phyloP scores from a whole-genome alignment of 1,140 invertebrate species.

The Drosophila tani region DNA sequence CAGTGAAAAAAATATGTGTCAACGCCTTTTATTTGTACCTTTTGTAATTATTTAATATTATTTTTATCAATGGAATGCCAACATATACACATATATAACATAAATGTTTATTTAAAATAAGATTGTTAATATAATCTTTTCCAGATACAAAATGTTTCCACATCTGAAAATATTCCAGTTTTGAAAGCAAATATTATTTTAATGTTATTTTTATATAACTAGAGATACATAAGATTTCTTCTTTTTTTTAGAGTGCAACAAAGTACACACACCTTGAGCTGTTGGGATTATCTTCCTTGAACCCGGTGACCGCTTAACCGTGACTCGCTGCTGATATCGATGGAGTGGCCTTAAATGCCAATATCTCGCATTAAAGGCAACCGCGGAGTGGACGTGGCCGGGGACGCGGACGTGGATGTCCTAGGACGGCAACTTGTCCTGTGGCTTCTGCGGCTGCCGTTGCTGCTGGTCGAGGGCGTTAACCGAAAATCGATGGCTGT shows the following conservation, averaged over 20 bases:
- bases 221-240: background rate
- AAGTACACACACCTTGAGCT: constrained; percentile 37
- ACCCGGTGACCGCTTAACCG: constrained; percentile 54
- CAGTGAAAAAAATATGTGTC: background rate
- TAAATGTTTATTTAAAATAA: too few species aligned
- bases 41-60: too few species aligned
- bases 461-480: constrained; percentile 55
- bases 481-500: constrained; percentile 80
- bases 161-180: too few species aligned
- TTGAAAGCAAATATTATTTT: too few species aligned
- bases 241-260: constrained; percentile 3
- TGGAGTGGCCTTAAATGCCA: constrained; percentile 58
- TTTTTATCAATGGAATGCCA: too few species aligned
- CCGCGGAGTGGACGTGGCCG: constrained; percentile 28
- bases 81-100: too few species aligned
- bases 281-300: constrained; percentile 41
- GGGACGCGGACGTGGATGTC: constrained; percentile 27
- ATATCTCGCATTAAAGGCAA: constrained; percentile 57
- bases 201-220: too few species aligned
- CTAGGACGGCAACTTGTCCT: constrained; percentile 52
- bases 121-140: too few species aligned
- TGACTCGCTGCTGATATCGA: constrained; percentile 52
- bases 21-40: too few species aligned
- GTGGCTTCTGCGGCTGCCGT: constrained; percentile 41
- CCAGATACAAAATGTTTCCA: too few species aligned